These are phyloP conservation scores for Chalcosyrphus nemorum DNA, from an alignment of 2,888 invertebrate species.

Conservation along the genomic window DNA sequence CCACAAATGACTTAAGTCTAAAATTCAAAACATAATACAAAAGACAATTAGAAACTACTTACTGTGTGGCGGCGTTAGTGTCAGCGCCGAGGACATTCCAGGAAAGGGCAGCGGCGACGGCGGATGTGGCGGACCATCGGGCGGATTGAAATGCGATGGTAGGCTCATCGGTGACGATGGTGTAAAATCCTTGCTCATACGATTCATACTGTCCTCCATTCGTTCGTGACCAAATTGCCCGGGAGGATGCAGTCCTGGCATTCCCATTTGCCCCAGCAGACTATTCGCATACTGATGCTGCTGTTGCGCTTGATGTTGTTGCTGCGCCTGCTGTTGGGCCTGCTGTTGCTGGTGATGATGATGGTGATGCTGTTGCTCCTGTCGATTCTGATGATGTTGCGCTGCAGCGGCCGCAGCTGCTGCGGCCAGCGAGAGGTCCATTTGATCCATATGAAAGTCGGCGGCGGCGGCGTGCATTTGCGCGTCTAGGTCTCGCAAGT, in stretches of 20 bases:
- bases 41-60: slow-evolving; percentile 82
- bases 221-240: slow-evolving; percentile 80
- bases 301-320: slow-evolving; percentile 74
- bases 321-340: slow-evolving; percentile 74
- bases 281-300: slow-evolving; percentile 80
- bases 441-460: slow-evolving; percentile 81
- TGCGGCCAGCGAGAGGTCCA: slow-evolving; percentile 81
- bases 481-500: slow-evolving; percentile 78
- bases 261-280: slow-evolving; percentile 80
- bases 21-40: neutral
- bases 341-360: slow-evolving; percentile 65
- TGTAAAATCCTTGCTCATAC: slow-evolving; percentile 80
- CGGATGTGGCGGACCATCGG: slow-evolving; percentile 83
- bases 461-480: slow-evolving; percentile 81
- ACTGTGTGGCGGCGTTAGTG: slow-evolving; percentile 92
- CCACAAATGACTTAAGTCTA: too few species aligned
- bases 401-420: slow-evolving; percentile 81
- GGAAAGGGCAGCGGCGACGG: slow-evolving; percentile 88
- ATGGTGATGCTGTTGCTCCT: slow-evolving; percentile 63
- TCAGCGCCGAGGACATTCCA: slow-evolving; percentile 88
- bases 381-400: slow-evolving; percentile 72
- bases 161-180: slow-evolving; percentile 82
- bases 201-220: slow-evolving; percentile 81
- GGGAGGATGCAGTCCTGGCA: slow-evolving; percentile 75
- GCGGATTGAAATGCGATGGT: slow-evolving; percentile 81